Evolutionary conservation across 2,113 vertebrate species (phyloP).

Genomic region (Manacus vitellinus): DNA sequence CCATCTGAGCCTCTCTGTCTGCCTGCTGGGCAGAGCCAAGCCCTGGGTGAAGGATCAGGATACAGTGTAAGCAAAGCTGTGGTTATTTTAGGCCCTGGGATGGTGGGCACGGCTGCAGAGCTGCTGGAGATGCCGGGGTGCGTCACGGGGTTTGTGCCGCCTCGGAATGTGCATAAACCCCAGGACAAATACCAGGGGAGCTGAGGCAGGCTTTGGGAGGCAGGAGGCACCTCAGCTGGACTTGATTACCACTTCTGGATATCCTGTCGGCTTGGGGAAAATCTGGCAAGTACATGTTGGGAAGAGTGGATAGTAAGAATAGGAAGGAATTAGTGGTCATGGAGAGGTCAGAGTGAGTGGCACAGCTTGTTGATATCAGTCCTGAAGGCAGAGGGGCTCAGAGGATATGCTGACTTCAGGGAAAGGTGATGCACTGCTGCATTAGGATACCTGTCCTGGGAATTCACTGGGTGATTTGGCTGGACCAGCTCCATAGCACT

Average conservation of each 20-base stretch:
- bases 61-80: slow-evolving; percentile 44
- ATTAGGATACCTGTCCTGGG: neutral
- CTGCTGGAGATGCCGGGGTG: neutral
- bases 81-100: slow-evolving; percentile 46
- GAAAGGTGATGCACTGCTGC: neutral
- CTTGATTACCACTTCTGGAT: slow-evolving; percentile 6
- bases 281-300: slow-evolving; percentile 28
- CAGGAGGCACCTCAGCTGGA: slow-evolving; percentile 32
- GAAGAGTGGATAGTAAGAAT: neutral
- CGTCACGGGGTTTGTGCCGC: neutral
- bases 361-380: neutral
- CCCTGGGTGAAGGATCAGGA: slow-evolving; percentile 14
- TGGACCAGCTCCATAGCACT: neutral
- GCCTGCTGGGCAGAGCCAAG: slow-evolving; percentile 34
- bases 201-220: neutral
- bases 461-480: neutral
- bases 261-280: neutral
- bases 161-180: neutral
- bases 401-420: neutral
- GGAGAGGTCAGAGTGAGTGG: slow-evolving; percentile 17
- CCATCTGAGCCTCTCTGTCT: slow-evolving; percentile 46
- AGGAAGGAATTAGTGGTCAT: slow-evolving; percentile 21
- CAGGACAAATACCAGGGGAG: neutral
- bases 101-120: neutral
- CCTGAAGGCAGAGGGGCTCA: neutral